Evolutionary conservation across 2,888 invertebrate species (phyloP).

Genomic region (Hymenopus coronatus): DNA sequence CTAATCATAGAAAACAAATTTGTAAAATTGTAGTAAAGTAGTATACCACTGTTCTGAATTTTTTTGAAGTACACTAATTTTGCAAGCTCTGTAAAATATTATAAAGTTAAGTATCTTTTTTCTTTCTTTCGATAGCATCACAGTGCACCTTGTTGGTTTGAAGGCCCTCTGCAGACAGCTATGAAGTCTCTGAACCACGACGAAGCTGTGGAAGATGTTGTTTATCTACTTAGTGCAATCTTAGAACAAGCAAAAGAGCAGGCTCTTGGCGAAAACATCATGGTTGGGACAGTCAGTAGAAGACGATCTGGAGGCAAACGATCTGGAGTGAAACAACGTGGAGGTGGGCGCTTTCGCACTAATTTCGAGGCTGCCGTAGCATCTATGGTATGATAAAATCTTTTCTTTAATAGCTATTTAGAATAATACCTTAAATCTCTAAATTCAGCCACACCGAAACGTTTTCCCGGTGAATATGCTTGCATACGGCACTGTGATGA

Average conservation of each 20-base stretch:
- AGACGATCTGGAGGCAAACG: not conserved
- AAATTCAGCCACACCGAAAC: too few species aligned
- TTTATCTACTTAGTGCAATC: conserved; percentile 60
- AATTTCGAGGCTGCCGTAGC: not conserved
- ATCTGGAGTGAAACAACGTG: conserved; percentile 14
- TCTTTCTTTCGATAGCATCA: not conserved
- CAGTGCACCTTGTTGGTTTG: conserved; percentile 12
- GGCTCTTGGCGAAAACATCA: conserved; percentile 34
- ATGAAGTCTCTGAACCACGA: conserved; percentile 11
- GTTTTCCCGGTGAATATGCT: too few species aligned
- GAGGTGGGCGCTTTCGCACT: conserved; percentile 26
- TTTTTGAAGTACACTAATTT: too few species aligned
- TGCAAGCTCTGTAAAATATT: too few species aligned
- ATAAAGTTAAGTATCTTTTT: not conserved
- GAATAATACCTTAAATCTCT: too few species aligned
- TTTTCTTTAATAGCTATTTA: too few species aligned
- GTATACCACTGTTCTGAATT: too few species aligned
- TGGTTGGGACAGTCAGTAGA: not conserved
- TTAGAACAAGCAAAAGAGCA: conserved; percentile 63
- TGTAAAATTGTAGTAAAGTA: too few species aligned
- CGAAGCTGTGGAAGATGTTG: conserved; percentile 52
- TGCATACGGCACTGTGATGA: too few species aligned
- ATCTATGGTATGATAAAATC: not conserved
- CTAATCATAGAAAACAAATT: too few species aligned
- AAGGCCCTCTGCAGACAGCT: not conserved